These are phyloP conservation scores for Polypedilum pembai DNA, from an alignment of 1,140 invertebrate species.

Conservation along the genomic window DNA sequence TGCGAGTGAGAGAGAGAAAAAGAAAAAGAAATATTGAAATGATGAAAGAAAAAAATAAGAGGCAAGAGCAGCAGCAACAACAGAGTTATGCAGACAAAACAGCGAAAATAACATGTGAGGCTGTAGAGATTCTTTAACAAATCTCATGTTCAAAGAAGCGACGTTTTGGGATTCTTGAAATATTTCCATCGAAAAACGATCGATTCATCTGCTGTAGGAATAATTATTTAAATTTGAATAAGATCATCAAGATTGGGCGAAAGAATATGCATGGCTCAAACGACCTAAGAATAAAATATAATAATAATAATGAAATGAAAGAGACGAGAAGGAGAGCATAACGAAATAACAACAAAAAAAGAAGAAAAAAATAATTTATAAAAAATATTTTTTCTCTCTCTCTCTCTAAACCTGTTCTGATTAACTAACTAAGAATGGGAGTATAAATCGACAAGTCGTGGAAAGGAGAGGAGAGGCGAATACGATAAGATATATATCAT, in stretches of 20 bases:
- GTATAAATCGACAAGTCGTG: neutral
- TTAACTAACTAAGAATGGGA: conserved; percentile 4
- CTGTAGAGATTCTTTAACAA: conserved; percentile 12
- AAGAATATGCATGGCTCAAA: conserved; percentile 16
- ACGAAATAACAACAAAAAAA: neutral
- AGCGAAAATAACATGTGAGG: neutral
- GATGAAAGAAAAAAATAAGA: no score
- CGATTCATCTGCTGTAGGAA: conserved; percentile 19
- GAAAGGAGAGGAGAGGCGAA: neutral
- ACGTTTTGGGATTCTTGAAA: conserved; percentile 17
- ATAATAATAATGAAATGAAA: conserved; percentile 8
- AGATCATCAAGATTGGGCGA: conserved; percentile 14
- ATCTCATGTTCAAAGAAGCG: conserved; percentile 16
- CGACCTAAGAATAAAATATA: conserved; percentile 9
- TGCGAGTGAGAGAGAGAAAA: no score
- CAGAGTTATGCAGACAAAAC: conserved; percentile 2
- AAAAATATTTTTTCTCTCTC: neutral
- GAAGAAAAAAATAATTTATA: neutral
- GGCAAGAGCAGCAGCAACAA: neutral
- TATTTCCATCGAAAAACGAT: conserved; percentile 15
- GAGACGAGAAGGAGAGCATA: conserved; percentile 10
- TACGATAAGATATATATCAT: neutral
- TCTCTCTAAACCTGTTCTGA: neutral
- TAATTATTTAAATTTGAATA: conserved; percentile 28
- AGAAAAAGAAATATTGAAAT: no score